Evolutionary conservation across 2,888 invertebrate genomes (phyloP), one percentile per base, ranked within the genome.

Genomic region (Choristoneura rosaceana): DNA sequence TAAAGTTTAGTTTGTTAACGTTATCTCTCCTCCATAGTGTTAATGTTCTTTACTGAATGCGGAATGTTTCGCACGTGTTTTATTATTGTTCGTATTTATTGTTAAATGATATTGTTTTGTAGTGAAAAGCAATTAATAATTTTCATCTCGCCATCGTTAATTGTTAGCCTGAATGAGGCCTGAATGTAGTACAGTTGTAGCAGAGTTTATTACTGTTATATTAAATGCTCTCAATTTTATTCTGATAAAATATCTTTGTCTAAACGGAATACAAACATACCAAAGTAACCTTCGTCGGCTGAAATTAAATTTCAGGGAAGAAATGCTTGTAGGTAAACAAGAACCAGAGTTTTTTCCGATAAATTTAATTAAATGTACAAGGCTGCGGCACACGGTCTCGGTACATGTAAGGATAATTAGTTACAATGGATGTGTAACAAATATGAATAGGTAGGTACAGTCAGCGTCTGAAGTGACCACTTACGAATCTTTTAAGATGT

Each of bases 111-210:
- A 77, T 78, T 76, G 76, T 80, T 78, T 75, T 73, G 76, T 78
- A 74, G 74, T 77, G 74, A 76, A 75, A 76, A 75, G 70, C 78
- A 81, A 78, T 81, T 80, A 80, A 76, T 79, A 45, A 5, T 43
- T 73, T 55, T 75, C 77, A 78, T 81, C 78, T 75, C 73, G 58
- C 73, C 68, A 69, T 80, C 74, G 79, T 79, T 78, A 70, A 76
- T 74, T 76, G 70, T 68, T 65, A 62, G 52, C 67, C 58, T 69
- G 73, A 76, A 75, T 78, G 77, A 77, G 73, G 74, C 76, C 76
- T 74, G 3, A 77, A 78, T 74, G 79, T 55, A 58, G 17, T 25
- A 14, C 43, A 43, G 43, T 10, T 43, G 43, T 43, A 10, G 43
- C 3, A 43, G 43, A 43, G 43, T 12, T 43, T 12, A 43, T 43